phyloP scores from a whole-genome alignment of 2,113 vertebrate species.

The Thoracochromis brauschi region DNA sequence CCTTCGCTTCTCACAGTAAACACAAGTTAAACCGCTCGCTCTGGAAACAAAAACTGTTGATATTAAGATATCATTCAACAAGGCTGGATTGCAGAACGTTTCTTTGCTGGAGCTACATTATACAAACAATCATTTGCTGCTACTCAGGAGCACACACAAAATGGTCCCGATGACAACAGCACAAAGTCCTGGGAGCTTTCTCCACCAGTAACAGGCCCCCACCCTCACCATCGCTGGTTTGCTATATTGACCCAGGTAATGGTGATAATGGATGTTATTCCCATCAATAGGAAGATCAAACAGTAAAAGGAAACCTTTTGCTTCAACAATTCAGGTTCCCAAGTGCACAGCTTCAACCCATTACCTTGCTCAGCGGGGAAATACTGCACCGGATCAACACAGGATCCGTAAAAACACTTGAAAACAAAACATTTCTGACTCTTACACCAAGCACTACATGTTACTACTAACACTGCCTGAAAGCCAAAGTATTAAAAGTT shows the following conservation, averaged over 20 bases:
- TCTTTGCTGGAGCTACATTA: neutral
- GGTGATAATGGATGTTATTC: slow-evolving; percentile 65
- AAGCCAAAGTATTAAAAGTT: neutral
- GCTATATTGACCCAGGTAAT: slow-evolving; percentile 64
- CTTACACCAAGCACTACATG: neutral
- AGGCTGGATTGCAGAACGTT: neutral
- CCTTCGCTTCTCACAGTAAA: neutral
- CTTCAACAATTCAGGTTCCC: slow-evolving; percentile 10
- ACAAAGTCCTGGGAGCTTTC: slow-evolving; percentile 35
- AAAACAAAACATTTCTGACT: neutral
- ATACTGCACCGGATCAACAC: neutral
- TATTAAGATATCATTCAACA: slow-evolving; percentile 1
- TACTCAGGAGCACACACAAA: neutral
- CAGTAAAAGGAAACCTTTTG: slow-evolving; percentile 45
- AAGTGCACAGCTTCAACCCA: slow-evolving; percentile 17
- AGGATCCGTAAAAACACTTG: neutral
- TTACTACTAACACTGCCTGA: neutral
- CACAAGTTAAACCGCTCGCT: neutral
- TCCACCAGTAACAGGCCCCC: neutral
- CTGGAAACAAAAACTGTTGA: slow-evolving; percentile 11
- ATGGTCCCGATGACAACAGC: slow-evolving; percentile 26
- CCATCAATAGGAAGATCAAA: slow-evolving; percentile 52
- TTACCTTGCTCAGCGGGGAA: slow-evolving; percentile 4
- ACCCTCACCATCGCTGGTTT: neutral
- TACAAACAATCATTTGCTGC: slow-evolving; percentile 25